Percentiles rank a stretch among this genome's conserved stretches.
Evolutionary conservation across 2,888 invertebrate species (phyloP).

Genomic region (Diarsia rubi): DNA sequence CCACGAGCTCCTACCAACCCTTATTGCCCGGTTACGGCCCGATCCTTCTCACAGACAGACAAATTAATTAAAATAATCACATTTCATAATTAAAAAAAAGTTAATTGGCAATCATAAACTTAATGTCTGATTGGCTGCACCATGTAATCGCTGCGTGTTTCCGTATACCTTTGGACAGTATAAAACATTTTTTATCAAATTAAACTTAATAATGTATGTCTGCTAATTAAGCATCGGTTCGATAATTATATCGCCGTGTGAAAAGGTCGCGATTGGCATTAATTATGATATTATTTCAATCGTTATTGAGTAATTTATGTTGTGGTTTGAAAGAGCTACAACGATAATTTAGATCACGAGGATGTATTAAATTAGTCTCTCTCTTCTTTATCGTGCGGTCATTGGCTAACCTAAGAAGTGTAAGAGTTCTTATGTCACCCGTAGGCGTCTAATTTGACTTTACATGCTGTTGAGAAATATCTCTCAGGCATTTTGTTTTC

Average conservation of each 20-base stretch:
- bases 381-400: no score
- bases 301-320: constrained; percentile 44
- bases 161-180: constrained; percentile 52
- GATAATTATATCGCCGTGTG: constrained; percentile 58
- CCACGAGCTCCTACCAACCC: background rate
- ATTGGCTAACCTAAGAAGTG: no score
- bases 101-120: background rate
- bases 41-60: background rate
- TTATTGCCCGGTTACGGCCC: no score
- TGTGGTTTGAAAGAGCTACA: constrained; percentile 8
- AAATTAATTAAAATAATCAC: constrained; percentile 7
- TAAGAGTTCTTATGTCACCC: no score
- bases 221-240: constrained; percentile 45
- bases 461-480: no score
- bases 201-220: constrained; percentile 42
- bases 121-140: background rate
- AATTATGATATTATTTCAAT: constrained; percentile 50
- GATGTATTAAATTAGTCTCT: background rate
- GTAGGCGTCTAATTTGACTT: no score
- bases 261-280: constrained; percentile 59
- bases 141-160: constrained; percentile 46
- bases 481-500: no score
- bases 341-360: background rate
- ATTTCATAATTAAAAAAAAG: constrained; percentile 17
- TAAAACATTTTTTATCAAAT: constrained; percentile 60